Base-by-base conservation (phyloP, 1,140 invertebrate genomes). In the Caenorhabditis brenneri region DNA sequence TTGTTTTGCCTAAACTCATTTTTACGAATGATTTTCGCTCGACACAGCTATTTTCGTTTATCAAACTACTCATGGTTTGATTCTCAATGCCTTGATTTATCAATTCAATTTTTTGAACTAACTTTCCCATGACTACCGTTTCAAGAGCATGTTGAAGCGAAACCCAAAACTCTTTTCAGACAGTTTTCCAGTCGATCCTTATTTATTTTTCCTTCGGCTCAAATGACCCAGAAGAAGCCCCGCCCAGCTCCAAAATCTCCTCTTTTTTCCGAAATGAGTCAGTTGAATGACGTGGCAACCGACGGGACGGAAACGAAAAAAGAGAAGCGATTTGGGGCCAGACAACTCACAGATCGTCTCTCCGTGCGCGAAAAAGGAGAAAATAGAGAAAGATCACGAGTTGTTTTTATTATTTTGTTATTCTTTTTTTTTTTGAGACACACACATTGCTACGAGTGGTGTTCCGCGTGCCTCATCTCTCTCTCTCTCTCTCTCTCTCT, bases 391-490 rank as follows among this genome's bases (percentile, higher is more conserved):
- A 74, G 65, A 74, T 65, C 58, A 65, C 58, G 36, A 74, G 65
- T 74, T 74, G 65, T 74, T 74, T 74, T 74, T 74, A 42, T 74
- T 74, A 74, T 39, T 74, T 74, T 74, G 65, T 74, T 74, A 74
- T 42, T 74, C 36, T 74, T 65, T 65, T 33, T 65, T 58, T 65
- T 65, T 19, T 12, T 19, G 15, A 58, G 2, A 24, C 53, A 65
- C 58, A 65, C 58, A 65, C 58, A 65, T 36, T 33, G 29, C 29
- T 33, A 65, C 58, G 29, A 74, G 33, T n/a, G n/a, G n/a, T 24
- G 65, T 74, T 39, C 36, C n/a, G 65, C n/a, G 65, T 42, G 33
- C 36, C 65, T 46, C 36, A 27, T 74, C 65, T 74, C 36, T 65
- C 12, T 27, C 22, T 29, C 53, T 29, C 7, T 29, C 42, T 58